Evolutionary conservation across 2,797 vertebrate genomes (phyloP), one percentile per base, ranked within the genome.

Genomic region (Sebastolobus alascanus): DNA sequence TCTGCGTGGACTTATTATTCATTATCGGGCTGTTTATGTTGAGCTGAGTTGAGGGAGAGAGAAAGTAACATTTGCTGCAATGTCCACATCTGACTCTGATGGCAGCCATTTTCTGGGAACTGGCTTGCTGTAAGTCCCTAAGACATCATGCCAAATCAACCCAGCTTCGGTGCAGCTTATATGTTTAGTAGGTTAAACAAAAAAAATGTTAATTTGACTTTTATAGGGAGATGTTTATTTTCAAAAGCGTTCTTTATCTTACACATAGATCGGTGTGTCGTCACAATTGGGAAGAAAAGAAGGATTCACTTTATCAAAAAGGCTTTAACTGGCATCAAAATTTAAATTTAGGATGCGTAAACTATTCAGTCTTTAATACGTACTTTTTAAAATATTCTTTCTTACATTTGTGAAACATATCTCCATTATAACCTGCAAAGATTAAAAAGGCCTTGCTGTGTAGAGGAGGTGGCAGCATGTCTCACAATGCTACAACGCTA

Each of bases 31-130:
- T 10, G 4, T 70, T 75, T 13, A 50, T 12, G 40, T 33, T 60
- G 4, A 43, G 66, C 16, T 43, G 59, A 56, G 38, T 8, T 3
- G 5, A 59, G 50, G 6, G 9, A 79, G 50, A 5, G 9, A 79
- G 33, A 73, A 54, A 22, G 18, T 5, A 5, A 16, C 14, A 2
- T 31, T 8, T 40, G 20, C 33, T 37, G 8, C 43, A 65, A 16
- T 16, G 56, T 82, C 61, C 27, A 65, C 33, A 20, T 50, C 64
- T 22, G 65, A 60, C 7, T 67, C 10, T 27, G 31, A 71, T 22
- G 77, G 81, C 70, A 37, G 76, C 80, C 72, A 68, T 83, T 83
- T 87, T 86, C 55, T 67, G 64, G 46, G 71, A 79, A 72, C 72
- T 50, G 46, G 43, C 16, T 46, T 46, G 16, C 16, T 31, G n/a